Evolutionary conservation across 2,113 vertebrate species (phyloP).

Genomic region (Oreochromis niloticus): DNA sequence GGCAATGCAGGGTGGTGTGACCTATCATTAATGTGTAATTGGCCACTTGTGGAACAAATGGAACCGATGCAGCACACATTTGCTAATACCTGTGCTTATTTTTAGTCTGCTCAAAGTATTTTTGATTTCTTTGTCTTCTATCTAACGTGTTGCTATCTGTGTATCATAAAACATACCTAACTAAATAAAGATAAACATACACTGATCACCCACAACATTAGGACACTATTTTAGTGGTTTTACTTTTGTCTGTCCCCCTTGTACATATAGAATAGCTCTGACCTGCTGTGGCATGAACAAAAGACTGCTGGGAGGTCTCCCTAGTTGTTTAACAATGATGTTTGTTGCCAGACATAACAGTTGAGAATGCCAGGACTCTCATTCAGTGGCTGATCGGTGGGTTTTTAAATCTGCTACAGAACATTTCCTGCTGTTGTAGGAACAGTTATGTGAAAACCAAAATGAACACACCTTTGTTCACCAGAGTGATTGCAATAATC

Average conservation of each 20-base stretch:
- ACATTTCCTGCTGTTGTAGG: not conserved
- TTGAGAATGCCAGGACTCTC: not conserved
- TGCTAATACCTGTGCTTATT: not conserved
- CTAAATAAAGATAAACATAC: not conserved
- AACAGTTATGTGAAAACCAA: not conserved
- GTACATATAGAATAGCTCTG: not conserved
- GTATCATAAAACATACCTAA: not conserved
- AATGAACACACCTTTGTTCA: not conserved
- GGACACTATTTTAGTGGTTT: too few species aligned
- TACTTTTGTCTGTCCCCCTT: not conserved
- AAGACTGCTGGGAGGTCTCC: not conserved
- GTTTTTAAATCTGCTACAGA: not conserved
- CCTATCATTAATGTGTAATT: not conserved
- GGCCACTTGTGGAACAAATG: not conserved
- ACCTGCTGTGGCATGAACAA: not conserved
- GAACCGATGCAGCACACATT: not conserved
- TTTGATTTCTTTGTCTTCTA: not conserved
- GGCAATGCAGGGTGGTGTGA: not conserved
- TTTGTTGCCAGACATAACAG: not conserved
- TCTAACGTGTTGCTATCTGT: not conserved
- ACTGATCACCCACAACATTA: not conserved
- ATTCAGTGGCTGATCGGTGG: not conserved
- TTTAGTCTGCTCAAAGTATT: not conserved
- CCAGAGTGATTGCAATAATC: not conserved
- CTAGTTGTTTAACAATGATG: not conserved